Evolutionary conservation across 2,113 vertebrate genomes (phyloP).

Genomic region (Anoura caudifer): DNA sequence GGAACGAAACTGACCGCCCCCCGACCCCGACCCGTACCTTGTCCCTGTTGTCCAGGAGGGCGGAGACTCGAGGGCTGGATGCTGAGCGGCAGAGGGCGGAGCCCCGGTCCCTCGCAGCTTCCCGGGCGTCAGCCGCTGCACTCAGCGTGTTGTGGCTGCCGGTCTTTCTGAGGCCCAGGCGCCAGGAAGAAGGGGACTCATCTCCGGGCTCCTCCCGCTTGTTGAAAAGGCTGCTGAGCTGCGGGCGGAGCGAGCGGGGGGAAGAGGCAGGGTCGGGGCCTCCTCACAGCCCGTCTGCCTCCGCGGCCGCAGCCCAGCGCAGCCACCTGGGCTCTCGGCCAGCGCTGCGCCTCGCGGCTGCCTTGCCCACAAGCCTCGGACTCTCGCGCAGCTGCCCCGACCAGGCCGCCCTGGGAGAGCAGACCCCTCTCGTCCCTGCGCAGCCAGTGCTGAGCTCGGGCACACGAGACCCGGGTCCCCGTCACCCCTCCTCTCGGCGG

Average conservation of each 20-base stretch:
- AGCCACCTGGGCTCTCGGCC: background rate
- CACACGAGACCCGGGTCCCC: background rate
- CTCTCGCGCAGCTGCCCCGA: background rate
- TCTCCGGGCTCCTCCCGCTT: slow-evolving; percentile 82
- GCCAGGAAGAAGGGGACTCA: slow-evolving; percentile 83
- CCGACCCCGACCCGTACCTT: slow-evolving; percentile 73
- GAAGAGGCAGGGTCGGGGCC: too few species aligned
- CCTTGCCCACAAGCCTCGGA: background rate
- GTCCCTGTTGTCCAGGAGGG: slow-evolving; percentile 79
- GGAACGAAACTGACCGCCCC: background rate
- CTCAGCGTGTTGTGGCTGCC: slow-evolving; percentile 83
- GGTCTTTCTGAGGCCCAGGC: slow-evolving; percentile 83
- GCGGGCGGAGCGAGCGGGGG: background rate
- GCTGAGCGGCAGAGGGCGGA: slow-evolving; percentile 80
- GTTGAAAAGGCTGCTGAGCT: slow-evolving; percentile 79
- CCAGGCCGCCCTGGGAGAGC: background rate
- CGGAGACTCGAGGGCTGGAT: slow-evolving; percentile 82
- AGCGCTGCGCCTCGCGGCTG: background rate
- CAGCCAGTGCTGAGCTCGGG: background rate
- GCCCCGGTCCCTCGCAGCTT: slow-evolving; percentile 71
- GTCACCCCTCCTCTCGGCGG: background rate
- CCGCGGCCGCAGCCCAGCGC: background rate
- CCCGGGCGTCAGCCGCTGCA: slow-evolving; percentile 71
- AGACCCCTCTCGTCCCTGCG: too few species aligned
- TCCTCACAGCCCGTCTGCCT: background rate